Percentiles rank a stretch among this genome's conserved stretches.
phyloP scores from a whole-genome alignment of 2,888 invertebrate species.

The Standfussiana lucernea region DNA sequence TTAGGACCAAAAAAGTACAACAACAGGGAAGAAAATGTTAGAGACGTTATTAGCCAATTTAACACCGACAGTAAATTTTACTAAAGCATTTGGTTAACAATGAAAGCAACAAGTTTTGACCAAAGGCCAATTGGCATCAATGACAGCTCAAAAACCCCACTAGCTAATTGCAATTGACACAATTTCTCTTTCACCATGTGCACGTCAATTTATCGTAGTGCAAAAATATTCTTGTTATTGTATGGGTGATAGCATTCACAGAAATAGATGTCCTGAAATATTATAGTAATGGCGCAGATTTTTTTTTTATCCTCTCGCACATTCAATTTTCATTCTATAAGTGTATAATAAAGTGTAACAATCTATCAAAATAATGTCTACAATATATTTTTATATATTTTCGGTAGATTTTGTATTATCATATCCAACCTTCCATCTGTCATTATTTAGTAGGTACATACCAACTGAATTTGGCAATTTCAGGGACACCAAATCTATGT shows the following conservation, averaged over 20 bases:
- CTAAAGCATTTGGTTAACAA: constrained; percentile 37
- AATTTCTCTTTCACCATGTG: constrained; percentile 28
- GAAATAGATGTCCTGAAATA: constrained; percentile 60
- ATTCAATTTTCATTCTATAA: constrained; percentile 8
- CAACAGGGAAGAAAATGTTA: background rate
- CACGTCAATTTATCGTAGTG: constrained; percentile 14
- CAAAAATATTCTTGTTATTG: constrained; percentile 40
- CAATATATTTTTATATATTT: background rate
- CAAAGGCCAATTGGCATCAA: constrained; percentile 38
- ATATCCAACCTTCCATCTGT: background rate
- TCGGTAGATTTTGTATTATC: background rate
- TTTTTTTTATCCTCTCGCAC: background rate
- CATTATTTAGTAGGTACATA: no score
- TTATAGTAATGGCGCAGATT: constrained; percentile 10
- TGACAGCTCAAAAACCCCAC: constrained; percentile 24
- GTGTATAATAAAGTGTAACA: background rate
- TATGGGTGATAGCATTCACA: constrained; percentile 37
- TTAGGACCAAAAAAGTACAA: background rate
- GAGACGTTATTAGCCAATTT: background rate
- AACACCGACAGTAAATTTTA: constrained; percentile 20
- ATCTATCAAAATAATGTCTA: background rate
- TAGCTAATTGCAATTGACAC: constrained; percentile 24
- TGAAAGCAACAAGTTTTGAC: constrained; percentile 34
- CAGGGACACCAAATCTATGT: background rate
- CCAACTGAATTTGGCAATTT: background rate